Evolutionary conservation across 2,113 vertebrate species (phyloP).

Genomic region (Paramisgurnus dabryanus): DNA sequence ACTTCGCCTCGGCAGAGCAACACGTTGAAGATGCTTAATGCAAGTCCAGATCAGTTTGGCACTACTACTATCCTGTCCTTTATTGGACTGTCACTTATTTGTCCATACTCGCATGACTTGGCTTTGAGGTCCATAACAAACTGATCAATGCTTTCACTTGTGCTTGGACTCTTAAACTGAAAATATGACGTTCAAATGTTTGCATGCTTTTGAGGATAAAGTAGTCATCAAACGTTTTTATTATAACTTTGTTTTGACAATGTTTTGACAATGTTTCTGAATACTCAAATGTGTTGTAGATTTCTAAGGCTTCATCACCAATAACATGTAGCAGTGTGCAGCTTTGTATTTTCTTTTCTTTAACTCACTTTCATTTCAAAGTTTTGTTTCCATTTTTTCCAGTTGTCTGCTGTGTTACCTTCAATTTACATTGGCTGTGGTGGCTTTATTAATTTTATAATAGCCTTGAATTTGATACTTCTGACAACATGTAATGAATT

Average conservation of each 20-base stretch:
- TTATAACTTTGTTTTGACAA: background rate
- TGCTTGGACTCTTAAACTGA: background rate
- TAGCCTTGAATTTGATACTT: too few relatives aligned
- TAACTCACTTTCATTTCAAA: too few relatives aligned
- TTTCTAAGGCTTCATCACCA: background rate
- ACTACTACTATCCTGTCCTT: background rate
- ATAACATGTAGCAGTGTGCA: background rate
- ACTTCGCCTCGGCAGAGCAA: too few relatives aligned
- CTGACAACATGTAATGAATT: too few relatives aligned
- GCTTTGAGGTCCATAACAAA: background rate
- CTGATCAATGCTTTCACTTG: background rate
- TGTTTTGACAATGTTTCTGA: background rate
- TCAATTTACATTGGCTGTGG: too few relatives aligned
- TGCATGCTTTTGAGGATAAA: background rate
- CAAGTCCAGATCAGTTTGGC: too few relatives aligned
- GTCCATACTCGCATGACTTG: background rate
- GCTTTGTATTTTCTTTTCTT: background rate
- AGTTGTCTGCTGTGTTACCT: too few relatives aligned
- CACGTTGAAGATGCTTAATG: too few relatives aligned
- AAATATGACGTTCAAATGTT: background rate
- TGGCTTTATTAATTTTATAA: too few relatives aligned
- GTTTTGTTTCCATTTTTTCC: too few relatives aligned
- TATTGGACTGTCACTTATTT: background rate
- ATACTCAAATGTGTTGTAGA: background rate
- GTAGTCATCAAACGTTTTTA: background rate